phyloP scores from a whole-genome alignment of 2,888 invertebrate species.

The Venustoraphidia nigricollis region DNA sequence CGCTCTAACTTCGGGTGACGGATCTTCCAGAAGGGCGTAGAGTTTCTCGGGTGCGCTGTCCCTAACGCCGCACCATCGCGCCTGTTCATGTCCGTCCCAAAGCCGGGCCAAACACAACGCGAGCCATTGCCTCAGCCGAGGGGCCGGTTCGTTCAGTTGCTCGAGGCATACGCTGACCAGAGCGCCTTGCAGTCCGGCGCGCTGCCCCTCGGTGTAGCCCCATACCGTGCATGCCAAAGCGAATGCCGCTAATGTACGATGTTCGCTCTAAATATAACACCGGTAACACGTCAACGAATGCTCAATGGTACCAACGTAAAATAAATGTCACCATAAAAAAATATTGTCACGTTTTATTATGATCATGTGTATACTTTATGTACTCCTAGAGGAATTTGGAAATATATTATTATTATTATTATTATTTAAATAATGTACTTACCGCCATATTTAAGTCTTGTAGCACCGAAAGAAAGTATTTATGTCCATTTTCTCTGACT shows the following conservation, averaged over 20 bases:
- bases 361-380: no score
- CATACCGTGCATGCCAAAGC: constrained; percentile 88
- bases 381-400: no score
- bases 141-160: constrained; percentile 58
- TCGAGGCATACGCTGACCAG: constrained; percentile 85
- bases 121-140: constrained; percentile 69
- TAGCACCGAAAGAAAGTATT: constrained; percentile 85
- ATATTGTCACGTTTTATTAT: no score
- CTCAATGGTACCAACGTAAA: neutral
- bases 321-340: neutral
- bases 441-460: constrained; percentile 75
- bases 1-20: constrained; percentile 81
- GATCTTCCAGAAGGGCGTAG: constrained; percentile 61
- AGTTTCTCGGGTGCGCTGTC: constrained; percentile 95
- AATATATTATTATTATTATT: no score
- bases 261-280: constrained; percentile 43
- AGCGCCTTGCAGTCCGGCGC: constrained; percentile 78
- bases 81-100: constrained; percentile 80
- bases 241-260: constrained; percentile 88
- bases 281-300: constrained; percentile 1
- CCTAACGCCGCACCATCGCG: constrained; percentile 88
- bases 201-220: constrained; percentile 76
- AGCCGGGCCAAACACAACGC: constrained; percentile 80
- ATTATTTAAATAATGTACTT: constrained; percentile 24
- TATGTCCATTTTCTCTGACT: constrained; percentile 85